phyloP scores from a whole-genome alignment of 2,797 vertebrate genomes.

The Amblyopsis hoosieri region DNA sequence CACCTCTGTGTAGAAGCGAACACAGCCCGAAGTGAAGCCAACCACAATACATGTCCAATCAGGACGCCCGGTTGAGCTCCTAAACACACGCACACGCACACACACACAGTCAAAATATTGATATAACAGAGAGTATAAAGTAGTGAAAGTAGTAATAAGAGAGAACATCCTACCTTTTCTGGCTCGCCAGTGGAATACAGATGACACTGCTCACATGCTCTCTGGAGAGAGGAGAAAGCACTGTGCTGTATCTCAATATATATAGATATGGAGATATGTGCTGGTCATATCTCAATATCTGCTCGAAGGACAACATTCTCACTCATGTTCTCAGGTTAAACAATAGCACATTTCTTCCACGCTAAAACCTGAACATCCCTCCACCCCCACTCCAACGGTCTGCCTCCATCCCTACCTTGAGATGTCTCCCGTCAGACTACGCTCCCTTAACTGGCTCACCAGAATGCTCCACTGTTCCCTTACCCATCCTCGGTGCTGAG shows the following conservation, averaged over 20 bases:
- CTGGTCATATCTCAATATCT: no score
- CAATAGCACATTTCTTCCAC: no score
- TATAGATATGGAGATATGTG: neutral
- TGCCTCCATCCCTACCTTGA: no score
- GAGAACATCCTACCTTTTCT: conserved; percentile 86
- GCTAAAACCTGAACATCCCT: no score
- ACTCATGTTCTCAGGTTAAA: no score
- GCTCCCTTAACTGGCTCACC: neutral
- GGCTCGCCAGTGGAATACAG: conserved; percentile 94
- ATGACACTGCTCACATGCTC: conserved; percentile 90
- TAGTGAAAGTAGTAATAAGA: neutral
- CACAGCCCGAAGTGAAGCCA: conserved; percentile 93
- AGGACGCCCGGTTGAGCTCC: conserved; percentile 95
- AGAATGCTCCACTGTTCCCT: conserved; percentile 31
- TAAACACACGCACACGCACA: conserved; percentile 50
- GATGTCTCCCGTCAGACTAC: neutral
- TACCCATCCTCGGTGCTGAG: conserved; percentile 91
- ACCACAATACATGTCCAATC: conserved; percentile 98
- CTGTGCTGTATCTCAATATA: neutral
- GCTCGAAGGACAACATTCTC: no score
- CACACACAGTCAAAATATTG: neutral
- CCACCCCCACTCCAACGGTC: no score
- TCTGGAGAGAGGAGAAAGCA: conserved; percentile 71
- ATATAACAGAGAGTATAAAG: neutral
- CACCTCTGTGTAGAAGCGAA: conserved; percentile 98